Percentiles rank a stretch among this genome's conserved stretches.
Evolutionary conservation across 2,113 vertebrate species (phyloP).

Genomic region (Osmerus eperlanus): DNA sequence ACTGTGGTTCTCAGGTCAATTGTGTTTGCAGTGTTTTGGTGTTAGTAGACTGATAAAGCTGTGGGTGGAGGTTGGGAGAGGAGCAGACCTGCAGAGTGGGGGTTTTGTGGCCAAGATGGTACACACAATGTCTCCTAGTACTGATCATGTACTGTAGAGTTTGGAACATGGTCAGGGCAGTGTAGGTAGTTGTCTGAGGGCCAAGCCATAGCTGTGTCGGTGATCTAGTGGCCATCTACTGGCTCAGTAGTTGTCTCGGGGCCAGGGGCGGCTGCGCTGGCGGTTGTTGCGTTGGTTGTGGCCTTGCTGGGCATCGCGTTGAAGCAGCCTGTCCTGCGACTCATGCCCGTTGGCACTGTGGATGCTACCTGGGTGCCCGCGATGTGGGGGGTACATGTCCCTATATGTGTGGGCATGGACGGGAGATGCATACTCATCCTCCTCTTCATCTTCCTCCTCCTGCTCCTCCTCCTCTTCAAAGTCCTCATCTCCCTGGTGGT

Average conservation of each 20-base stretch:
- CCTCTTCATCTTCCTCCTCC: slow-evolving; percentile 66
- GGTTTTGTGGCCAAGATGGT: not conserved
- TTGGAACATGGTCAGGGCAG: not conserved
- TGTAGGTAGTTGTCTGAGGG: slow-evolving; percentile 17
- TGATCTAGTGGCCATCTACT: slow-evolving; percentile 13
- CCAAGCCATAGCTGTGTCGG: not conserved
- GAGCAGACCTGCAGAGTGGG: slow-evolving; percentile 1
- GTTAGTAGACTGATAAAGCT: not conserved
- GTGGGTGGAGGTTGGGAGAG: not conserved
- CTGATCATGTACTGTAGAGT: not conserved
- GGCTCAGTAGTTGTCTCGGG: slow-evolving; percentile 89
- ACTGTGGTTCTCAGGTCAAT: not conserved
- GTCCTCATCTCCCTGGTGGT: slow-evolving; percentile 67
- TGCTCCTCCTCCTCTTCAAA: slow-evolving; percentile 57
- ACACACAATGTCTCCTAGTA: no score
- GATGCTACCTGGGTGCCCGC: slow-evolving; percentile 77
- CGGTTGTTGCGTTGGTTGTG: slow-evolving; percentile 90
- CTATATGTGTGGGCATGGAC: slow-evolving; percentile 81
- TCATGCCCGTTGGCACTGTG: slow-evolving; percentile 84
- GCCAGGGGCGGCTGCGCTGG: slow-evolving; percentile 89
- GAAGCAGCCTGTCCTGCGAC: slow-evolving; percentile 84
- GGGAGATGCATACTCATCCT: slow-evolving; percentile 73
- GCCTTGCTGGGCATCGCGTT: slow-evolving; percentile 80
- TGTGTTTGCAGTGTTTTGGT: slow-evolving; percentile 3
- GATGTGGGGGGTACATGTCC: slow-evolving; percentile 88